Evolutionary conservation across 2,888 invertebrate genomes (phyloP), one percentile per base, ranked within the genome.

Genomic region (Hydriomena furcata): DNA sequence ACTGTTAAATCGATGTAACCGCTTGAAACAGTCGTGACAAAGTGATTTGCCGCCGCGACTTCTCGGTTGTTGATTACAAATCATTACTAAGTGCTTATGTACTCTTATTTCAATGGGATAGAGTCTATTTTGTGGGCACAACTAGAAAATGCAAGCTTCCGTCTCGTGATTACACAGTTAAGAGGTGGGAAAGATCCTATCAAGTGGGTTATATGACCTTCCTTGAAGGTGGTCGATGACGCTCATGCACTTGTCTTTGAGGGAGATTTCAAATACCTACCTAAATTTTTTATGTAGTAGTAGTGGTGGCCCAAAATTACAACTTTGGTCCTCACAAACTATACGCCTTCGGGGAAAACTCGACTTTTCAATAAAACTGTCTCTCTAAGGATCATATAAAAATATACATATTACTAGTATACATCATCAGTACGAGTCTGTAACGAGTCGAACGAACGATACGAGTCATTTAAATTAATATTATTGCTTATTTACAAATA

Each of bases 21-120:
- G 59, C 65, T 61, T 64, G 54, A 65, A 70, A 68, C 56, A 36
- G 49, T 68, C 68, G 65, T 68, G 65, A 62, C 76, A n/a, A 75
- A 77, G 40, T 56, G 62, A 75, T 76, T 75, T 61, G 60, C 51
- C 48, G 54, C 57, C 52, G 45, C 55, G 46, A 44, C 62, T 66
- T 66, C 61, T 62, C 48, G 57, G 60, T 57, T 54, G 47, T 51
- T 62, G 50, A 50, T 13, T 46, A 27, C 7, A 36, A 31, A 34
- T 38, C 28, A 45, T 24, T 37, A 34, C 25, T 10, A 31, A 1
- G n/a, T n/a, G n/a, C 4, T 31, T 10, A 30, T 35, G 11, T 17
- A 31, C 13, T 36, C 32, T 34, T 55, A 52, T 36, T 5, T 1
- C 13, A n/a, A 27, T 1, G 5, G 7, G 0, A n/a, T 48, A 53